A percentile compares a stretch with the other conserved stretches of the same genome.
Conservation (phyloP, 2,888 invertebrate genomes). For the Drosophila gaucha region DNA sequence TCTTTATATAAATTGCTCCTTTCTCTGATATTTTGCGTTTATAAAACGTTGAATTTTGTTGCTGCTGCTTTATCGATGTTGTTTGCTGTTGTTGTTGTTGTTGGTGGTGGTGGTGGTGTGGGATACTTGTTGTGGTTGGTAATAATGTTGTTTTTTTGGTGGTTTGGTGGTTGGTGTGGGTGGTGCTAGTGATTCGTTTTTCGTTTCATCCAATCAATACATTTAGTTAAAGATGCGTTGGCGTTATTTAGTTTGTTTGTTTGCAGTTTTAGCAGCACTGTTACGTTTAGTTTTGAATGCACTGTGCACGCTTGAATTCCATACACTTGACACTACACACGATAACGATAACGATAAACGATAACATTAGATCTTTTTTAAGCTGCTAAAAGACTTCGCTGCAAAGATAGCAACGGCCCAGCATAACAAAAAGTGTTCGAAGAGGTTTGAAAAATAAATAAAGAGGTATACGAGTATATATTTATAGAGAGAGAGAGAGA, state of each 20-base stretch:
- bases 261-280: conserved; percentile 52
- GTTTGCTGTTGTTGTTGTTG: conserved; percentile 46
- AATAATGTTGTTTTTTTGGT: conserved; percentile 50
- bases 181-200: conserved; percentile 60
- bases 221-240: conserved; percentile 54
- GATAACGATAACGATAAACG: conserved; percentile 53
- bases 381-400: conserved; percentile 20
- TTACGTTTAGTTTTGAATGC: conserved; percentile 51
- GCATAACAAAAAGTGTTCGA: conserved; percentile 66
- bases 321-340: conserved; percentile 50
- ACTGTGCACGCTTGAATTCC: conserved; percentile 52
- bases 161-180: conserved; percentile 31
- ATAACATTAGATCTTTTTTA: conserved; percentile 14
- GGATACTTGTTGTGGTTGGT: conserved; percentile 41
- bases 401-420: conserved; percentile 74
- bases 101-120: conserved; percentile 55
- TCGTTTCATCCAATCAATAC: conserved; percentile 57
- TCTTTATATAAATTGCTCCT: conserved; percentile 69
- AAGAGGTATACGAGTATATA: conserved; percentile 12
- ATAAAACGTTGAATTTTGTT: conserved; percentile 38
- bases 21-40: conserved; percentile 41
- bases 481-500: neutral
- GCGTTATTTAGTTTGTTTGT: conserved; percentile 17
- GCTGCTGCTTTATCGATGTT: conserved; percentile 44
- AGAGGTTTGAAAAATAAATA: too few relatives aligned